Conservation (phyloP, 2,888 invertebrate species). For the Dione juno region DNA sequence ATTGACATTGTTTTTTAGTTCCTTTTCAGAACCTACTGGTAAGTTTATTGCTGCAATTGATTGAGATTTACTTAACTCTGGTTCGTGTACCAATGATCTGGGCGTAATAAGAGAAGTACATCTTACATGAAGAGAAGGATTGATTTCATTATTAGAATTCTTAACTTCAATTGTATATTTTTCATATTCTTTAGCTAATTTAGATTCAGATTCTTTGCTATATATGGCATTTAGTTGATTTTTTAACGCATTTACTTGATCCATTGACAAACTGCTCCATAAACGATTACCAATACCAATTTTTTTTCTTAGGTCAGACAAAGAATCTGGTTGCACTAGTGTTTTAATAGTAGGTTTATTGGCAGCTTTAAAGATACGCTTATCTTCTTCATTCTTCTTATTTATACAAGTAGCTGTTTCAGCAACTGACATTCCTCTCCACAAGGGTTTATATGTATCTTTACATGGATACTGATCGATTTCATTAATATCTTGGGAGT, state of each 20-base stretch:
- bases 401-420: conserved; percentile 90
- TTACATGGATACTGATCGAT: conserved; percentile 75
- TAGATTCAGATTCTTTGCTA: conserved; percentile 82
- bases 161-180: conserved; percentile 86
- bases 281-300: conserved; percentile 88
- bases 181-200: conserved; percentile 66
- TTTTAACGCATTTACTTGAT: conserved; percentile 91
- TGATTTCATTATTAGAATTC: conserved; percentile 60
- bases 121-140: conserved; percentile 79
- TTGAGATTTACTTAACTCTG: conserved; percentile 79
- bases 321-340: conserved; percentile 64
- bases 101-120: conserved; percentile 83
- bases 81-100: conserved; percentile 63
- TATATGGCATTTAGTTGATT: conserved; percentile 92
- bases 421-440: conserved; percentile 92
- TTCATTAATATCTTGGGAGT: conserved; percentile 79
- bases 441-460: conserved; percentile 90
- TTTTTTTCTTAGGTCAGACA: conserved; percentile 74
- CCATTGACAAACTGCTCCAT: conserved; percentile 92
- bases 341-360: conserved; percentile 59
- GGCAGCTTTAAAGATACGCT: conserved; percentile 51
- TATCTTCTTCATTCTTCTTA: conserved; percentile 77
- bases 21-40: conserved; percentile 72
- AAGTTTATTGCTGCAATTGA: conserved; percentile 82
- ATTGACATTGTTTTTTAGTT: conserved; percentile 76